phyloP scores from a whole-genome alignment of 2,888 invertebrate genomes.

The Teleiodes luculella region DNA sequence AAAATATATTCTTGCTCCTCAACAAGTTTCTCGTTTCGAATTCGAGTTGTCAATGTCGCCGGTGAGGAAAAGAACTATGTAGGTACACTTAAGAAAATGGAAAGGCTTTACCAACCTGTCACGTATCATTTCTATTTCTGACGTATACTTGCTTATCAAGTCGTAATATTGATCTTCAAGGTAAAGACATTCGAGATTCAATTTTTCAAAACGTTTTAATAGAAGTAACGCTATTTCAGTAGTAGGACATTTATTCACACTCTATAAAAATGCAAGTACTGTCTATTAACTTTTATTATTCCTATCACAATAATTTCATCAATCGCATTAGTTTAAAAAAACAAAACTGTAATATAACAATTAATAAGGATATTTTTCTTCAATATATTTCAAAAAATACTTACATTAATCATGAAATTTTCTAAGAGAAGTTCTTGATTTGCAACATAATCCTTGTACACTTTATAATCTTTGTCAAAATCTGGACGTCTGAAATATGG shows the following conservation, averaged over 20 bases:
- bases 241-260: conserved; percentile 67
- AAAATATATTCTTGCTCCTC: too few relatives aligned
- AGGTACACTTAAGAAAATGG: too few relatives aligned
- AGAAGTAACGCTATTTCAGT: conserved; percentile 74
- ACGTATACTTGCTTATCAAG: conserved; percentile 81
- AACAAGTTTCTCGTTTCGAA: too few relatives aligned
- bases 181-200: conserved; percentile 84
- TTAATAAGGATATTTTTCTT: too few relatives aligned
- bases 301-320: neutral
- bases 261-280: conserved; percentile 37
- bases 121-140: conserved; percentile 83
- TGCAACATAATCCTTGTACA: conserved; percentile 83
- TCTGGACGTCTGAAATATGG: conserved; percentile 60
- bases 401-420: conserved; percentile 82
- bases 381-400: conserved; percentile 12
- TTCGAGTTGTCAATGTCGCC: too few relatives aligned
- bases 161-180: conserved; percentile 87
- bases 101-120: too few relatives aligned
- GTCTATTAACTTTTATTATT: too few relatives aligned
- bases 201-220: conserved; percentile 82
- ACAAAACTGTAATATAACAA: too few relatives aligned
- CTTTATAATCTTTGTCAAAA: conserved; percentile 87
- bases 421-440: conserved; percentile 85
- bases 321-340: too few relatives aligned
- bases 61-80: too few relatives aligned